phyloP scores from a whole-genome alignment of 2,113 vertebrate genomes.

The Melanotaenia duboulayi region DNA sequence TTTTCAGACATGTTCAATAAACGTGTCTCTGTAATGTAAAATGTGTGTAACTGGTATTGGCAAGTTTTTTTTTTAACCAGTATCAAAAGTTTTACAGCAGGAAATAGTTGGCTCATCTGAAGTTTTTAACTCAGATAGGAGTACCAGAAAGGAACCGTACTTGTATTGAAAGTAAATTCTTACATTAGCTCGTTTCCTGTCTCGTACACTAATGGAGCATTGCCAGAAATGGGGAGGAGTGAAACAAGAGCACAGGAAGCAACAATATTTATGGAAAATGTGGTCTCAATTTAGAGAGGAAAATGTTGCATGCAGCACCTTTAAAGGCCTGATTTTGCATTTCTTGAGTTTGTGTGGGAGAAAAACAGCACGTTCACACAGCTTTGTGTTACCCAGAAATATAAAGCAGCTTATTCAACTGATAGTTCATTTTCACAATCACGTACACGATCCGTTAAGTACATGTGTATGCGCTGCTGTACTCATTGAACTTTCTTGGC shows the following conservation, averaged over 20 bases:
- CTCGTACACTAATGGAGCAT: slow-evolving; percentile 14
- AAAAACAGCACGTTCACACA: neutral
- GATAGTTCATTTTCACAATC: neutral
- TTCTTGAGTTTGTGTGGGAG: neutral
- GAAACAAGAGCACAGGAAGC: slow-evolving; percentile 55
- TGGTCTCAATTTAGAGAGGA: slow-evolving; percentile 55
- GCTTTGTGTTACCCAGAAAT: neutral
- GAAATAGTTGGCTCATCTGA: no score
- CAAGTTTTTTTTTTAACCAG: no score
- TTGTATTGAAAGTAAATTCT: neutral
- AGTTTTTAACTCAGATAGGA: no score
- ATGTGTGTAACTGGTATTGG: neutral
- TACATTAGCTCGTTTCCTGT: slow-evolving; percentile 17
- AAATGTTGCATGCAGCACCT: slow-evolving; percentile 51
- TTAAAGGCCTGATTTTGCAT: neutral
- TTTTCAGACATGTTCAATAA: neutral
- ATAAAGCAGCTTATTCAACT: neutral
- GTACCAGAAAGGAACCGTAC: neutral
- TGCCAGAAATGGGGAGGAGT: slow-evolving; percentile 37
- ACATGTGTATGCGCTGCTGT: neutral
- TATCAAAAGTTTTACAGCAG: no score
- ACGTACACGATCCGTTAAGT: neutral
- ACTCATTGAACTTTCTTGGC: slow-evolving; percentile 3
- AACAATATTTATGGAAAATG: slow-evolving; percentile 62
- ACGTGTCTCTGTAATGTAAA: neutral